A percentile compares a stretch with the other conserved stretches of the same genome.
Evolutionary conservation across 2,113 vertebrate species (phyloP).

Genomic region (Beaufortia kweichowensis): DNA sequence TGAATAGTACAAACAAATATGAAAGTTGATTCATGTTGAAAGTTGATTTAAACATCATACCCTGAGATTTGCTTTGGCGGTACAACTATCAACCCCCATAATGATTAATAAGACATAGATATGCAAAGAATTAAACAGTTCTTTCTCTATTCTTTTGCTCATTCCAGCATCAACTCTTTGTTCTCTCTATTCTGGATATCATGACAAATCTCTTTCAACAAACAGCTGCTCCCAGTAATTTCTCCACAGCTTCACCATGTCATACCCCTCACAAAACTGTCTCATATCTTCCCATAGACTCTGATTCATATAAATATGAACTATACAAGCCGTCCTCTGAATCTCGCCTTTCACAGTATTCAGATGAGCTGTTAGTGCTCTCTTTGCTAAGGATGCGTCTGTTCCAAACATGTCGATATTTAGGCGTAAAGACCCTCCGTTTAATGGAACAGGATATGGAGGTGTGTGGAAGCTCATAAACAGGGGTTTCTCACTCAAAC

Average conservation of each 20-base stretch:
- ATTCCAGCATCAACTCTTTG: neutral
- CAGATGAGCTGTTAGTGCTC: conserved; percentile 48
- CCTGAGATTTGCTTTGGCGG: neutral
- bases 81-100: neutral
- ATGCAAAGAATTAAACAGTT: neutral
- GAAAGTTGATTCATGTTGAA: no score
- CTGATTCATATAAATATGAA: conserved; percentile 50
- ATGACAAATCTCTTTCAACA: conserved; percentile 49
- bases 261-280: conserved; percentile 47
- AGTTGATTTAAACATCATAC: no score
- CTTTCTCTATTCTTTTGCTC: neutral
- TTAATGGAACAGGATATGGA: conserved; percentile 54
- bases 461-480: conserved; percentile 58
- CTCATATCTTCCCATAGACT: conserved; percentile 40
- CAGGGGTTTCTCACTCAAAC: conserved; percentile 13
- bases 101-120: neutral
- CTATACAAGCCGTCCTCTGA: conserved; percentile 3
- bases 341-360: conserved; percentile 41
- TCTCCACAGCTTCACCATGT: conserved; percentile 19
- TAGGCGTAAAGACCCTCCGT: conserved; percentile 49
- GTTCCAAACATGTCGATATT: conserved; percentile 59
- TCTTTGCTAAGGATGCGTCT: conserved; percentile 33
- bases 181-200: neutral
- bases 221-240: conserved; percentile 51
- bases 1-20: no score